Percentiles rank a stretch among this genome's conserved stretches.
Conservation (phyloP, 1,140 invertebrate genomes). For the Anthonomus grandis region DNA sequence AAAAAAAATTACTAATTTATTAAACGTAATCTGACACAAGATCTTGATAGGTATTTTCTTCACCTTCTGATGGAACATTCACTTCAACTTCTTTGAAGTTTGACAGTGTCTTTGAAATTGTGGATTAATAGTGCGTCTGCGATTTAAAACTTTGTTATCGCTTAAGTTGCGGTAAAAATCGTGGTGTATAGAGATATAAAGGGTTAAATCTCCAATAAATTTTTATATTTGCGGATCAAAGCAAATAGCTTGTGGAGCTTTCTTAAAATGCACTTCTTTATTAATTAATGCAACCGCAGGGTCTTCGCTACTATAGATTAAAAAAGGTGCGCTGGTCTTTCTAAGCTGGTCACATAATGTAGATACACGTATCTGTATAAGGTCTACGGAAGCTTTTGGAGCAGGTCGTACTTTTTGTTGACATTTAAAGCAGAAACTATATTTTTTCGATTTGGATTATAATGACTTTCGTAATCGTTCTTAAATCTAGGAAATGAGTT, state of each 20-base stretch:
- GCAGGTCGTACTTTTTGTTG: not conserved
- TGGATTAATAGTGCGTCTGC: not conserved
- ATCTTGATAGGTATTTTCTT: not conserved
- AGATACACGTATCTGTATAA: too few relatives aligned
- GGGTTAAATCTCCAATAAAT: conserved; percentile 1
- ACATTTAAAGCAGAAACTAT: not conserved
- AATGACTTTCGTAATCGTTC: not conserved
- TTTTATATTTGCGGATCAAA: not conserved
- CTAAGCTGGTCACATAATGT: not conserved
- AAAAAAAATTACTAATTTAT: conserved; percentile 1
- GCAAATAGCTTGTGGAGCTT: not conserved
- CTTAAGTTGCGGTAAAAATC: conserved; percentile 4
- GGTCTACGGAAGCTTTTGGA: not conserved
- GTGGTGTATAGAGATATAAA: not conserved
- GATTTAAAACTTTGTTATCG: not conserved
- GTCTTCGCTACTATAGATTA: too few relatives aligned
- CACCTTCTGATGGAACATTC: not conserved
- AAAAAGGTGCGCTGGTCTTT: too few relatives aligned
- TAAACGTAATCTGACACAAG: not conserved
- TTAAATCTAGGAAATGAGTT: not conserved
- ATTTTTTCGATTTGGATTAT: too few relatives aligned
- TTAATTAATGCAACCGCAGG: not conserved
- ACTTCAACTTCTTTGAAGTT: not conserved
- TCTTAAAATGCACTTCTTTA: not conserved
- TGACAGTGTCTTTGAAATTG: too few relatives aligned